These are phyloP conservation scores for Andrena marginata DNA, from an alignment of 2,888 invertebrate species.

Conservation along the genomic window DNA sequence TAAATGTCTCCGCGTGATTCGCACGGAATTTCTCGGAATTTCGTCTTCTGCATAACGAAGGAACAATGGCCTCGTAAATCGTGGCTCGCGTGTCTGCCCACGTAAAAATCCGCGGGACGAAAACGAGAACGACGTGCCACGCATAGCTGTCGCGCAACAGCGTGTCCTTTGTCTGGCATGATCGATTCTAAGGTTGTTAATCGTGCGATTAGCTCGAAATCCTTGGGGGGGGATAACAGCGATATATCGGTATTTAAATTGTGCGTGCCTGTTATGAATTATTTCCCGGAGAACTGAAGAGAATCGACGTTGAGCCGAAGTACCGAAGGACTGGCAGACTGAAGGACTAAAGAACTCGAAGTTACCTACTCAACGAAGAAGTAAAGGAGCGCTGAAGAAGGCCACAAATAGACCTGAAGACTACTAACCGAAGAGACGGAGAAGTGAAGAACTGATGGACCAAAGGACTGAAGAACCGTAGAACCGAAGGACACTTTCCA, in stretches of 20 bases:
- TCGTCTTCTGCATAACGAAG: slow-evolving; percentile 41
- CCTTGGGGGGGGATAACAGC: not conserved
- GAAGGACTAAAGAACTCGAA: too few relatives aligned
- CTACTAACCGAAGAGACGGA: not conserved
- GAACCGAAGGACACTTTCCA: not conserved
- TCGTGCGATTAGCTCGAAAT: not conserved
- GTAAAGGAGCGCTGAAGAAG: too few relatives aligned
- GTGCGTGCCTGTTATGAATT: not conserved
- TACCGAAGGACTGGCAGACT: too few relatives aligned
- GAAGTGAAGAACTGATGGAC: not conserved
- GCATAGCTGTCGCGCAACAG: slow-evolving; percentile 34
- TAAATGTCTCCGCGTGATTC: slow-evolving; percentile 40
- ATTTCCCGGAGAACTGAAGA: not conserved
- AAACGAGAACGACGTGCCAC: slow-evolving; percentile 53
- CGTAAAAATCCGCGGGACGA: slow-evolving; percentile 51
- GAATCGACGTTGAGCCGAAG: not conserved
- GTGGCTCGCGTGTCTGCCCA: slow-evolving; percentile 39
- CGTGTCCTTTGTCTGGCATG: slow-evolving; percentile 22
- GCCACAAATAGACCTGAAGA: too few relatives aligned
- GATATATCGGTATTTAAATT: not conserved
- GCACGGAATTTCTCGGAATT: slow-evolving; percentile 33
- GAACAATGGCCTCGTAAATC: slow-evolving; percentile 63
- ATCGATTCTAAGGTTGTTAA: slow-evolving; percentile 7
- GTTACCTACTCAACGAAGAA: too few relatives aligned
- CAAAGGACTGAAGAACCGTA: not conserved